These are phyloP conservation scores for Barypeithes pellucidus DNA, from an alignment of 2,888 invertebrate genomes.

Conservation along the genomic window DNA sequence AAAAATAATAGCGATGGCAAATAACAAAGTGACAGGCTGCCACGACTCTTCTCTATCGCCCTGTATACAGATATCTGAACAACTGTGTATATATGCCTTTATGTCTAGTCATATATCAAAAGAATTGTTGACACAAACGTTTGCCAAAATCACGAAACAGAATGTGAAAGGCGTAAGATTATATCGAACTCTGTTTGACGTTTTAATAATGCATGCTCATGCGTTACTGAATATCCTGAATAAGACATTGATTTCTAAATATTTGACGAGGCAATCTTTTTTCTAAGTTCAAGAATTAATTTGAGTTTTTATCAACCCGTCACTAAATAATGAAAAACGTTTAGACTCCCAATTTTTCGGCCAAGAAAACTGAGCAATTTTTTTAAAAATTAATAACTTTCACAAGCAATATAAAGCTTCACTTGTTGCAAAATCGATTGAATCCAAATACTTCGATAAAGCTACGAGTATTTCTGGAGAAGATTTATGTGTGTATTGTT, in stretches of 20 bases:
- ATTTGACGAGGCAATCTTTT: constrained; percentile 41
- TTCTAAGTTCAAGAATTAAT: constrained; percentile 40
- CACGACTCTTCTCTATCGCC: too few species aligned
- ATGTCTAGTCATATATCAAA: too few species aligned
- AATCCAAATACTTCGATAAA: background rate
- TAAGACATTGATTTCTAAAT: constrained; percentile 37
- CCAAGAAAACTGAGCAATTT: constrained; percentile 5
- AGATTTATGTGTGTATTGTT: too few species aligned
- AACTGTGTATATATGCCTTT: too few species aligned
- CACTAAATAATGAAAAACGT: constrained; percentile 30
- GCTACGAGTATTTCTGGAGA: background rate
- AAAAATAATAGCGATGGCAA: too few species aligned
- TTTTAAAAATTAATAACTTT: constrained; percentile 43
- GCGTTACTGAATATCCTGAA: constrained; percentile 16
- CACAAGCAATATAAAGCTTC: constrained; percentile 13
- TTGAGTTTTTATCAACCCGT: constrained; percentile 48
- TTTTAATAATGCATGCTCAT: constrained; percentile 9
- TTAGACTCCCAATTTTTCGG: constrained; percentile 14
- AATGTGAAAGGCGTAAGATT: background rate
- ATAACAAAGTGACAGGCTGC: too few species aligned
- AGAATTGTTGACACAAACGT: too few species aligned
- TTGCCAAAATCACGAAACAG: background rate
- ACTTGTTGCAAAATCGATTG: constrained; percentile 28
- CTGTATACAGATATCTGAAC: too few species aligned
- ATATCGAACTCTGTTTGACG: background rate